Percentiles rank a stretch among this genome's conserved stretches.
Evolutionary conservation across 1,140 invertebrate species (phyloP).

Genomic region (Cecropterus lyciades): DNA sequence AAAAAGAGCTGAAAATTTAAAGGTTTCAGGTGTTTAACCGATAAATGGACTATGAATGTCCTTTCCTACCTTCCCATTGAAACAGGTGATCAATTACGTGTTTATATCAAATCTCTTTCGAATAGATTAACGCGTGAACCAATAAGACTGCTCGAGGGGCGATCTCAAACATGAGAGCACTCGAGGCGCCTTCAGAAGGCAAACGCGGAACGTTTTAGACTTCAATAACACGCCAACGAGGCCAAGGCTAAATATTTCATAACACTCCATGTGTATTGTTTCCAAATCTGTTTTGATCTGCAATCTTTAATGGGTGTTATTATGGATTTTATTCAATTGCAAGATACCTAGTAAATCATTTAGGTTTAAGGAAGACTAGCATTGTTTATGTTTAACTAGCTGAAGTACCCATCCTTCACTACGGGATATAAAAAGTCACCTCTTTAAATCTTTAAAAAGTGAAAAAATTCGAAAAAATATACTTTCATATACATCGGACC

Average conservation of each 20-base stretch:
- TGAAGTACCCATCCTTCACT: too few species aligned
- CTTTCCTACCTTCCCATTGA: neutral
- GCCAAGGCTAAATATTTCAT: constrained; percentile 58
- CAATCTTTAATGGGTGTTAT: too few species aligned
- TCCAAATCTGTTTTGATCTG: constrained; percentile 18
- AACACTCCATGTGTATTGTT: constrained; percentile 31
- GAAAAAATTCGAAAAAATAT: too few species aligned
- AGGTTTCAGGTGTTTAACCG: too few species aligned
- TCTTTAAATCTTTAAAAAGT: too few species aligned
- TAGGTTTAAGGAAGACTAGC: too few species aligned
- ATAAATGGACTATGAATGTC: neutral
- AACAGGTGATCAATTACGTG: constrained; percentile 10
- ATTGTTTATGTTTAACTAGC: too few species aligned
- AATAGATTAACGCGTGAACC: constrained; percentile 53
- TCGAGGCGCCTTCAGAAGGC: constrained; percentile 46
- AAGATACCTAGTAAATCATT: too few species aligned
- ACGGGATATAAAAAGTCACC: too few species aligned
- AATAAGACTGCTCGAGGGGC: constrained; percentile 46
- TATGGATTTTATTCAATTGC: too few species aligned
- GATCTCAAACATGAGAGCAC: constrained; percentile 42
- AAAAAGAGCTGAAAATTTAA: too few species aligned
- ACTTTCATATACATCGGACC: too few species aligned
- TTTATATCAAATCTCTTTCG: constrained; percentile 12
- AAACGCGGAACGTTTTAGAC: constrained; percentile 57
- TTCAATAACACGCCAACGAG: constrained; percentile 60